Base-by-base conservation (phyloP, 1,140 invertebrate genomes). In the Epicauta chinensis region DNA sequence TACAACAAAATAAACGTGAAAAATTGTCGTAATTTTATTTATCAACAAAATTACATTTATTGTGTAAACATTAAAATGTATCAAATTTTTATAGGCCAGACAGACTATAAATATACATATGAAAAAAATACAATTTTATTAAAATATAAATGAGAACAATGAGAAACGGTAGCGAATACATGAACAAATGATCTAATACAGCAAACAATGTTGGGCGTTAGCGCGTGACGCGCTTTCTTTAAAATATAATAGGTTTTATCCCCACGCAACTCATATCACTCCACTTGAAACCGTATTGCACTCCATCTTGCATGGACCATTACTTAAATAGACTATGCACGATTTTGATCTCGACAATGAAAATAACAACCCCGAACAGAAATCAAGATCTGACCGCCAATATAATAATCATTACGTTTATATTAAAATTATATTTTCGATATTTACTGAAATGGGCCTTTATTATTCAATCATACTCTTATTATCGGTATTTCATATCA, bases 261-360 rank as follows among this genome's bases (percentile, higher is more conserved):
- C 48, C 55, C 59, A 53, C 55, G 23, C 50, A 52, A 35, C 17
- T 44, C 47, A 48, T 58, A 53, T 53, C 55, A 47, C 45, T 54
- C 49, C 39, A 38, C 40, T 49, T 43, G 42, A 40, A 35, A 47
- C 51, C 51, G 53, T 61, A 56, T 61, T 59, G 60, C 60, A 62
- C 60, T 62, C 58, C 60, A 62, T 62, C 60, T 62, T 59, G 60
- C 60, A 62, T 57, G 60, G 60, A 49, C 55, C 58, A 54, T 42
- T 59, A 56, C 60, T 44, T 56, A 62, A 62, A 59, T 59, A 59
- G 60, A 57, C 49, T 56, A 47, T 31, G 43, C 39, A 47, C 45
- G 45, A 47, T 47, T 47, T 23, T 23, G 45, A 47, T 47, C 16
- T 37, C 12, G 34, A 32, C 48, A 51, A 41, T 51, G 23, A 41